Evolutionary conservation across 2,113 vertebrate genomes (phyloP).

Genomic region (Solenodon paradoxus): DNA sequence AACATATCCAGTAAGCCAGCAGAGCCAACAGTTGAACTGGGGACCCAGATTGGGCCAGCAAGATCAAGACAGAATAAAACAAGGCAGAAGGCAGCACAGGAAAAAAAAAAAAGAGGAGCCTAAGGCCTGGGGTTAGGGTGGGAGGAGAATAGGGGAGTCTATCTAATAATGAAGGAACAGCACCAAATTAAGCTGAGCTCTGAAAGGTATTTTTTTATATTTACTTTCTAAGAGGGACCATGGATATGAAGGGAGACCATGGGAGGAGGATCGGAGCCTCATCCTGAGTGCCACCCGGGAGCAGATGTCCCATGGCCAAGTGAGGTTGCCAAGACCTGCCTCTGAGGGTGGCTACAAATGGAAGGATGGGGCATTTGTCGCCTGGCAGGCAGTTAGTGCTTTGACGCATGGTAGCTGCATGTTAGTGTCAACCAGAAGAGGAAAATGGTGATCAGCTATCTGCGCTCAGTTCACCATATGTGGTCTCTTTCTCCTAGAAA

Average conservation of each 20-base stretch:
- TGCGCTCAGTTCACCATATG: not conserved
- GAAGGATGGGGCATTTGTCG: not conserved
- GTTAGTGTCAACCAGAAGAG: not conserved
- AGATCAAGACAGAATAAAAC: not conserved
- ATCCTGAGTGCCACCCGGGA: not conserved
- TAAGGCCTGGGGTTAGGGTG: not conserved
- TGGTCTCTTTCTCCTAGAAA: not conserved
- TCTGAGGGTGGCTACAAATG: not conserved
- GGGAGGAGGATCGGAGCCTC: not conserved
- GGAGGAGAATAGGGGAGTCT: not conserved
- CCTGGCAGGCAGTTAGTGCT: not conserved
- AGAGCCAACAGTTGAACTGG: not conserved
- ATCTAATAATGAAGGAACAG: not conserved
- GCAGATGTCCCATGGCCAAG: not conserved
- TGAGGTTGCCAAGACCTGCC: not conserved
- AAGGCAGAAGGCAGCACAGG: not conserved
- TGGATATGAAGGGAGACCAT: not conserved
- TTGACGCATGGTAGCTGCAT: not conserved
- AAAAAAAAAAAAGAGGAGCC: not conserved
- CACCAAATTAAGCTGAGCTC: not conserved
- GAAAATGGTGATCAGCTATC: not conserved
- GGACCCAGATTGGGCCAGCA: not conserved
- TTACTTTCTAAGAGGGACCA: not conserved
- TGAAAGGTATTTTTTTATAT: not conserved
- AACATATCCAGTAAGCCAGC: not conserved